phyloP scores from a whole-genome alignment of 2,888 invertebrate species.

The Drepana falcataria region DNA sequence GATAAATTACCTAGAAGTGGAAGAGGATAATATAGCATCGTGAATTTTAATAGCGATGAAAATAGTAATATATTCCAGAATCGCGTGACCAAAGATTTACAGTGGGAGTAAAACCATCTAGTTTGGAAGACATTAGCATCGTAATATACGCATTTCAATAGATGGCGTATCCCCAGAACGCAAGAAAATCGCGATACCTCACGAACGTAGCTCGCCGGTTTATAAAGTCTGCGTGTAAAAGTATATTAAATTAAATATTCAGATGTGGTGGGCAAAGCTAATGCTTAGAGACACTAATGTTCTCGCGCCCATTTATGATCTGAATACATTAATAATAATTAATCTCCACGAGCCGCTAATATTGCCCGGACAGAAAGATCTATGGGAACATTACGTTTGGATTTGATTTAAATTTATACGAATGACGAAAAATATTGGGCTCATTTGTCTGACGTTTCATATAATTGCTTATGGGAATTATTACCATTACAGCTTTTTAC shows the following conservation, averaged over 20 bases:
- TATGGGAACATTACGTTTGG: constrained; percentile 23
- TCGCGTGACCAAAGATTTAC: constrained; percentile 23
- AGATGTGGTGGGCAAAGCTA: constrained; percentile 37
- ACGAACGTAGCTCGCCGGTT: neutral
- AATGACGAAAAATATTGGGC: constrained; percentile 8
- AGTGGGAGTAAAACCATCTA: constrained; percentile 11
- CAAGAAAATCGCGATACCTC: neutral
- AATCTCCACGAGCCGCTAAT: constrained; percentile 48
- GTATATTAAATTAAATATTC: constrained; percentile 21
- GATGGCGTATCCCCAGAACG: constrained; percentile 9
- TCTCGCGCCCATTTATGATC: constrained; percentile 41
- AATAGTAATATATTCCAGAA: constrained; percentile 12
- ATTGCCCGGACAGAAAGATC: constrained; percentile 41
- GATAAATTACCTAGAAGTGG: neutral
- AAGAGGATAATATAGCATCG: neutral
- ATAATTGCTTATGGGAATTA: neutral
- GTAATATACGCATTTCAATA: constrained; percentile 16
- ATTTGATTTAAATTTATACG: constrained; percentile 17
- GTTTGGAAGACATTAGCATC: constrained; percentile 18
- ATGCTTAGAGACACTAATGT: constrained; percentile 53
- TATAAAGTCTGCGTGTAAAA: neutral
- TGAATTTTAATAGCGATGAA: constrained; percentile 3
- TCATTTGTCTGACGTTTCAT: constrained; percentile 6
- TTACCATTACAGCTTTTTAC: constrained; percentile 1
- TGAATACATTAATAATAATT: constrained; percentile 53